Evolutionary conservation across 2,797 vertebrate genomes (phyloP).

Genomic region (Girardinus metallicus): DNA sequence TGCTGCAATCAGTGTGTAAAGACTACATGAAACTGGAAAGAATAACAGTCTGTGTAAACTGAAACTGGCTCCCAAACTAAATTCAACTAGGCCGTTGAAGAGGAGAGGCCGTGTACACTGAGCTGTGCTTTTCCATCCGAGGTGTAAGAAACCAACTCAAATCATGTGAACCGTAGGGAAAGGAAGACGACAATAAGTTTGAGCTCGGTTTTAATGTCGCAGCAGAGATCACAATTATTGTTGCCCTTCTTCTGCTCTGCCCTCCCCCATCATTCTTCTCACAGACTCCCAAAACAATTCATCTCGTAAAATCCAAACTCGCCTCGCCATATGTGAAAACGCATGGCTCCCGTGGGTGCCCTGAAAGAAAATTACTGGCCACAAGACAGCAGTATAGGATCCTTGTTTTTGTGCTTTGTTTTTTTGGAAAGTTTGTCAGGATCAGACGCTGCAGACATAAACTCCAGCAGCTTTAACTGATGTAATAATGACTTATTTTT

Average conservation of each 20-base stretch:
- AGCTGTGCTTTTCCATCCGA: constrained; percentile 5
- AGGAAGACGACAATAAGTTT: not conserved
- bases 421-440: constrained; percentile 14
- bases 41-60: constrained; percentile 25
- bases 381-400: constrained; percentile 58
- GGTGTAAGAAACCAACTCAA: not conserved
- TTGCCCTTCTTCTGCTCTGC: constrained; percentile 23
- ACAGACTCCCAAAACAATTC: constrained; percentile 73
- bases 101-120: not conserved
- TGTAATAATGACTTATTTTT: not conserved
- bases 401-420: constrained; percentile 59
- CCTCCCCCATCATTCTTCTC: constrained; percentile 63
- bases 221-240: constrained; percentile 43
- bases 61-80: constrained; percentile 13
- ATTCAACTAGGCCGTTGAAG: not conserved
- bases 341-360: constrained; percentile 70
- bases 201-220: constrained; percentile 33
- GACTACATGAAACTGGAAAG: constrained; percentile 32
- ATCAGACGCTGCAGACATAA: not conserved
- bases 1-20: constrained; percentile 12
- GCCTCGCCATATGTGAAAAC: constrained; percentile 71
- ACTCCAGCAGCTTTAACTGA: not conserved
- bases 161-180: not conserved
- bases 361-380: constrained; percentile 68
- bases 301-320: constrained; percentile 68